Evolutionary conservation across 2,113 vertebrate genomes (phyloP), one percentile per base, ranked within the genome.

Genomic region (Macroglossus sobrinus): DNA sequence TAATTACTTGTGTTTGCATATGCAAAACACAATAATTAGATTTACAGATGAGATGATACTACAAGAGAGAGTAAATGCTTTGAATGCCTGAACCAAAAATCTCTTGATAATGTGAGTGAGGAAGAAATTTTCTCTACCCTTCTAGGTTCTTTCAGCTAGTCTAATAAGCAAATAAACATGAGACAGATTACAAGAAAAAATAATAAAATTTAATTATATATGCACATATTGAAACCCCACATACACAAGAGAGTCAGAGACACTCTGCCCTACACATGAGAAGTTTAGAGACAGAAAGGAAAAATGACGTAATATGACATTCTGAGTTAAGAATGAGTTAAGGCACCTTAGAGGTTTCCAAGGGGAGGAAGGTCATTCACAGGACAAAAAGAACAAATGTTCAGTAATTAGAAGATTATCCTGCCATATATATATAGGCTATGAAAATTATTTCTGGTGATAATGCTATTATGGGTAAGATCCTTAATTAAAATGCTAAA

Each of bases 1-100:
- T 84, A 94, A 79, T n/a, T 28, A 57, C 38, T 71, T 95, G 13
- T 50, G n/a, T 93, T 95, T 91, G 78, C 11, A 72, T 66, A 79
- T 91, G 82, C 24, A 84, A 96, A 91, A 61, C 40, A 84, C 7
- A 94, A 74, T 63, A 26, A 89, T 96, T 53, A 91, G 43, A 89
- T 50, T 72, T 89, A 88, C 7, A 87, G 43, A 66, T 91, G 63
- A 93, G 75, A 71, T 80, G 45, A 86, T 68, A 81, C 43, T 87
- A 26, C 19, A 95, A 69, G 47, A 68, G 15, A 80, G 14, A 88
- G 35, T 16, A 93, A 93, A 53, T 79, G 5, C 55, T 94, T 91
- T 84, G 68, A 96, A 63, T 79, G 79, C 57, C 21, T 95, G 47
- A 63, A 53, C 18, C 24, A 84, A 89, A 89, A 84, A 74, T 63